These are phyloP conservation scores for Alethe diademata DNA, from an alignment of 2,113 vertebrate species.

Conservation along the genomic window DNA sequence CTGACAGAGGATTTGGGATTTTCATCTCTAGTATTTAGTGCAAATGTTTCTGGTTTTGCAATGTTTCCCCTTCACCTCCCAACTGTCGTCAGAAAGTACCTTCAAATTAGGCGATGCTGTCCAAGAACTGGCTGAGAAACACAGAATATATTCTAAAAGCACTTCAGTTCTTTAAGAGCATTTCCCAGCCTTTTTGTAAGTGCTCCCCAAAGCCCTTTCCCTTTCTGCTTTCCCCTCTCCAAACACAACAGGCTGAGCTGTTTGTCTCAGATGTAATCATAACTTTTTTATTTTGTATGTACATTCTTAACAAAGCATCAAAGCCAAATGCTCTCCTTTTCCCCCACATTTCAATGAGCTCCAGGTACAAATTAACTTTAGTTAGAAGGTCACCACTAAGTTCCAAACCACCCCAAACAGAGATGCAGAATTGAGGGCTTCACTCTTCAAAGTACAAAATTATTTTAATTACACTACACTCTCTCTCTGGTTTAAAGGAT, in stretches of 20 bases:
- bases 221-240: background rate
- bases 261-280: background rate
- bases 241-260: background rate
- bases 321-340: background rate
- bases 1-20: background rate
- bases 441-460: constrained; percentile 53
- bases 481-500: background rate
- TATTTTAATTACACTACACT: constrained; percentile 51
- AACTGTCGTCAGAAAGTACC: background rate
- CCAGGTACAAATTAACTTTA: background rate
- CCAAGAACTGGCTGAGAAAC: background rate
- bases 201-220: background rate
- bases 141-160: background rate
- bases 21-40: background rate
- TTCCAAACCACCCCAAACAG: constrained; percentile 9
- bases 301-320: constrained; percentile 52
- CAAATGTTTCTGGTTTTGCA: background rate
- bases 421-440: constrained; percentile 24
- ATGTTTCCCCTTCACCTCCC: background rate
- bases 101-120: background rate
- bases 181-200: background rate
- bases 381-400: background rate
- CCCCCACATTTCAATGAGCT: background rate
- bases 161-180: background rate
- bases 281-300: constrained; percentile 51